Evolutionary conservation across 30 jellyfish, hydroid and myxozoan species (phyloP).

Genomic region (Cassiopea xamachana): DNA sequence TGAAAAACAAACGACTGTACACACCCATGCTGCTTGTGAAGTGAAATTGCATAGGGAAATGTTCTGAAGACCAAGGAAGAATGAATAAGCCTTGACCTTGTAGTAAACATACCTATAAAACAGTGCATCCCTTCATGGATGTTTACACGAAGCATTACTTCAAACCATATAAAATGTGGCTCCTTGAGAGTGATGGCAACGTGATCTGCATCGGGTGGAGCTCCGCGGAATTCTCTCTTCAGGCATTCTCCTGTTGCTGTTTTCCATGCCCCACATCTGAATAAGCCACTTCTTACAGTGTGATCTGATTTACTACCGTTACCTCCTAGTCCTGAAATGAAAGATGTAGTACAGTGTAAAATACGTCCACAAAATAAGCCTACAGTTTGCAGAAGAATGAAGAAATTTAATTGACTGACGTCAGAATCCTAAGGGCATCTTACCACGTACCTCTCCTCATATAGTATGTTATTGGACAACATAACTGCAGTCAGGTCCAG

Average conservation of each 20-base stretch:
- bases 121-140: constrained; percentile 38
- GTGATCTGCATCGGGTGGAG: constrained; percentile 42
- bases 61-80: too few species aligned
- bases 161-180: background rate
- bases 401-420: too few species aligned
- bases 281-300: constrained; percentile 55
- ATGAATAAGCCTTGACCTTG: too few species aligned
- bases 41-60: background rate
- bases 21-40: background rate
- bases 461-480: too few species aligned
- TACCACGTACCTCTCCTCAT: too few species aligned
- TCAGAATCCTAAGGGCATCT: too few species aligned
- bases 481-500: too few species aligned
- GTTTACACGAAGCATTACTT: constrained; percentile 21
- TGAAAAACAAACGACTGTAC: background rate
- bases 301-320: constrained; percentile 15
- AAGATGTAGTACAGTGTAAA: background rate
- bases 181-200: constrained; percentile 24
- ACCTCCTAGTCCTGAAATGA: constrained; percentile 52
- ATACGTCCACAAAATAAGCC: too few species aligned
- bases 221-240: constrained; percentile 32
- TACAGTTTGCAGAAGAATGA: too few species aligned
- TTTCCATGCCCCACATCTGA: constrained; percentile 43
- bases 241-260: constrained; percentile 39
- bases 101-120: constrained; percentile 9